Evolutionary conservation across 2,797 vertebrate genomes (phyloP), one percentile per base, ranked within the genome.

Genomic region (Capromys pilorides): DNA sequence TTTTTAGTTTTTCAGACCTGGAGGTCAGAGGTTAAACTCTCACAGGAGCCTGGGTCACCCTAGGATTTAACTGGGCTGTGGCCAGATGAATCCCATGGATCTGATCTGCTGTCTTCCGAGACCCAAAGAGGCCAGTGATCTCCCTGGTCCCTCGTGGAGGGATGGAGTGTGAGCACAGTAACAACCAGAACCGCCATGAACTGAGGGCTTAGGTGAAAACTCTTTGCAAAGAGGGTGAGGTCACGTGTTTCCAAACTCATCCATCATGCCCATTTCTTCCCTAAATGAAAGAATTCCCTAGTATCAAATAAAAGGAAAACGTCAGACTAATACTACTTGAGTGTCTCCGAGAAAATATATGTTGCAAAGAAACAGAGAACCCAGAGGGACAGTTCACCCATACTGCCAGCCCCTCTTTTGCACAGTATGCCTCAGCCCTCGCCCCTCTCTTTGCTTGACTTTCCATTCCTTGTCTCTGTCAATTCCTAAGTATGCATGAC

Each of bases 181-280:
- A 36, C 41, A 45, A 33, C 62, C 78, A 83, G 66, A 90, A 33
- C 36, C 49, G 28, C 59, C 71, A 24, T 66, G 81, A 88, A 90
- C 33, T 92, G 89, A 96, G 88, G 66, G 66, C 83, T 94, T 91
- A 90, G 73, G 88, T 95, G 92, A 90, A 95, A 94, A 91, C 64
- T 91, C 39, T 78, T 93, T 92, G 79, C 85, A 39, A 36, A 89
- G 36, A 79, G 84, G 83, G 49, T 89, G 73, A 66, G 80, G 77
- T 87, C 57, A 91, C 85, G 41, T 85, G 49, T 64, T 75, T 67
- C 90, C 62, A 71, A 75, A 85, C 61, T 41, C 59, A 31, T 26
- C 24, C 69, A 67, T 51, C 64, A 6, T 24, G 81, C 8, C 24
- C 78, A 39, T 62, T 57, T 77, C 73, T 61, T 45, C 54, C 54